Evolutionary conservation across 2,888 invertebrate genomes (phyloP).

Genomic region (Hoplodrina ambigua): DNA sequence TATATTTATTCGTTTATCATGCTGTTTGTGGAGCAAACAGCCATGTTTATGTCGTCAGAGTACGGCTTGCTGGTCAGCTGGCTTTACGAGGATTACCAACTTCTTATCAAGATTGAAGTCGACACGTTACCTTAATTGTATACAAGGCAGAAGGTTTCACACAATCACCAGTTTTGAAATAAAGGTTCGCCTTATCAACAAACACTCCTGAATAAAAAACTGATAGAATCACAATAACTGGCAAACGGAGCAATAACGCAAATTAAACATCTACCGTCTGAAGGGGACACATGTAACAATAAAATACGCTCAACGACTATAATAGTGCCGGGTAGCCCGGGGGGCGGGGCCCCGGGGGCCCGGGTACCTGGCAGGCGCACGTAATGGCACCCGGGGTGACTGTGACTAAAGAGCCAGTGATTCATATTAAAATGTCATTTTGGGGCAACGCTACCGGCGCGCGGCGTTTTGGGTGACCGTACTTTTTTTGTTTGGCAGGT

Average conservation of each 20-base stretch:
- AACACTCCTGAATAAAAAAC: constrained; percentile 3
- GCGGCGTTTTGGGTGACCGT: constrained; percentile 22
- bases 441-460: constrained; percentile 24
- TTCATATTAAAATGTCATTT: constrained; percentile 66
- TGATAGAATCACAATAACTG: constrained; percentile 22
- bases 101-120: not conserved
- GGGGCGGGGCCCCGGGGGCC: constrained; percentile 7
- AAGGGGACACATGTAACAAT: constrained; percentile 62
- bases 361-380: constrained; percentile 32
- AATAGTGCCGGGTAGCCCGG: constrained; percentile 39
- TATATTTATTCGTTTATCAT: constrained; percentile 23
- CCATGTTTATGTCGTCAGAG: constrained; percentile 6
- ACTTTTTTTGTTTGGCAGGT: constrained; percentile 28
- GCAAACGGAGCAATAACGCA: constrained; percentile 41
- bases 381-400: constrained; percentile 57
- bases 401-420: constrained; percentile 58
- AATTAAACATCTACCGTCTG: constrained; percentile 52
- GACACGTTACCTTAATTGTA: too few species aligned
- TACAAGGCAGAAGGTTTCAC: too few species aligned
- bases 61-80: not conserved
- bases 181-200: not conserved
- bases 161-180: not conserved
- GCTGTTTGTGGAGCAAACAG: constrained; percentile 6
- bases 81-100: not conserved
- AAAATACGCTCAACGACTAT: constrained; percentile 58